Base-by-base conservation (phyloP, 2,888 invertebrate species). In the Thereva nobilitata region DNA sequence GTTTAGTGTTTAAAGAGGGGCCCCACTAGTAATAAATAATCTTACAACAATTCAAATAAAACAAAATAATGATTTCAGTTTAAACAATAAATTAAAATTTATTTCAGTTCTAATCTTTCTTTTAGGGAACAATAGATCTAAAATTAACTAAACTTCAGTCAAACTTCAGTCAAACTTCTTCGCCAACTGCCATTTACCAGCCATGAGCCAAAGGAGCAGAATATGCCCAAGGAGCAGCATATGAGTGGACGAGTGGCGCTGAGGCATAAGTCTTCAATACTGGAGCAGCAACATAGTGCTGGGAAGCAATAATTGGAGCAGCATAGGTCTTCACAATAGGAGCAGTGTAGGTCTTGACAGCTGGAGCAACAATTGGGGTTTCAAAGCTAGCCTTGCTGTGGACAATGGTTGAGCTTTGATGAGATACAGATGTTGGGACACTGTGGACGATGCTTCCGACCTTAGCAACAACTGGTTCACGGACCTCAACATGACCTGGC, bases 321-420 rank as follows among this genome's bases (percentile, higher is more conserved):
- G 66, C 57, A 55, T 57, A 56, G 6, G 67, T 66, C 6, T 38
- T 67, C 35, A 68, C 41, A n/a, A 65, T 45, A 55, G 70, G 66
- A 52, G 66, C 67, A 49, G 64, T 53, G 34, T 66, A 68, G 23
- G 68, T 68, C 35, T 66, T 66, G n/a, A 68, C 47, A 4, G 64
- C 68, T 64, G 72, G 69, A 10, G 72, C 72, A 57, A 70, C 67
- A 69, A 72, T 64, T 56, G 70, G 68, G 10, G 71, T 70, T 35
- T 71, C 68, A 66, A 71, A 59, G 4, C 78, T 78, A 0, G 81
- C 80, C 0, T 79, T 76, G 23, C 79, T 76, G 64, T 78, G 81
- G 5, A 82, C 74, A 69, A 83, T 82, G n/a, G 81, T 71, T 3
- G 82, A 80, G 54, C 82, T 80, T 71, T 84, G 83, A 59, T 83